Conservation (phyloP, 2,797 vertebrate species). For the Natrix natrix region DNA sequence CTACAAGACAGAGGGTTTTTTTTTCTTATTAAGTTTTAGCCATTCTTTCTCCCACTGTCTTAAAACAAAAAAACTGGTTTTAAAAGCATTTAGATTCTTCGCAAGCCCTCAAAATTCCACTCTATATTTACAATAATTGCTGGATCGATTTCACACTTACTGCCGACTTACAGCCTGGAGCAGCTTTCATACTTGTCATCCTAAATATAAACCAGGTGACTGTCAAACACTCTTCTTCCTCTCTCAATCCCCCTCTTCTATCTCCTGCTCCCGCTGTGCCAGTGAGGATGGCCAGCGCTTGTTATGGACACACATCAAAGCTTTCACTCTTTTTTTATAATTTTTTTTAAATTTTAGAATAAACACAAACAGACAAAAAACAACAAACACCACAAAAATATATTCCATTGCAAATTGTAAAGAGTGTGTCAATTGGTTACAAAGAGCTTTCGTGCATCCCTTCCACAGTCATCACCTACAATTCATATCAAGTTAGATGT, state of each 20-base stretch:
- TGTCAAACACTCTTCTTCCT: neutral
- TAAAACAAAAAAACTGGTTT: neutral
- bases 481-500: too few species aligned
- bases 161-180: neutral
- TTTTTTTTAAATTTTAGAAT: too few species aligned
- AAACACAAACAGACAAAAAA: too few species aligned
- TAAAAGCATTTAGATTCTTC: neutral
- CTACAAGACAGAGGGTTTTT: neutral
- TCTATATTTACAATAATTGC: slow-evolving; percentile 25
- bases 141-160: slow-evolving; percentile 9
- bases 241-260: neutral
- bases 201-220: neutral
- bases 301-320: neutral
- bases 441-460: too few species aligned
- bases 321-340: neutral
- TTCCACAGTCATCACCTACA: too few species aligned
- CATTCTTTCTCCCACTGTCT: neutral
- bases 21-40: neutral
- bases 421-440: too few species aligned
- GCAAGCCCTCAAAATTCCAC: neutral
- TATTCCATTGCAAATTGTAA: too few species aligned
- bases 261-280: neutral
- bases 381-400: too few species aligned
- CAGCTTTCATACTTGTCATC: neutral
- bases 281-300: neutral